Conservation (phyloP, 1,140 invertebrate species). For the Cotesia typhae region DNA sequence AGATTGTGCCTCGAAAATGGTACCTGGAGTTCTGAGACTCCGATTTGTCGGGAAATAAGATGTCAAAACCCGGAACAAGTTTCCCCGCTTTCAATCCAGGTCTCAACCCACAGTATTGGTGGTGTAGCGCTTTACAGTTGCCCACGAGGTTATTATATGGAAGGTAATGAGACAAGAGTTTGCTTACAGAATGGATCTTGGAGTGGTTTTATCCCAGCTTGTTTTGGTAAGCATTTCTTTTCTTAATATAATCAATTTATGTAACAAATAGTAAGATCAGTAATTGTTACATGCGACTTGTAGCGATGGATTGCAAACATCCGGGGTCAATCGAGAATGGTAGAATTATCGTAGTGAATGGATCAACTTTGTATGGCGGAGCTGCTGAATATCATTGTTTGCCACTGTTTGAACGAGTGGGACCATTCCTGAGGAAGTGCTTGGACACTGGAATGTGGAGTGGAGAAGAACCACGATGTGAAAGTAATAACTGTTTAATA, state of each 20-base stretch:
- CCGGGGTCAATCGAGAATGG: slow-evolving; percentile 84
- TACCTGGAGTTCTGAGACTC: slow-evolving; percentile 83
- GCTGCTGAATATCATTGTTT: slow-evolving; percentile 89
- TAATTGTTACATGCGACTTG: slow-evolving; percentile 35
- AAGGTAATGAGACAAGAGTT: slow-evolving; percentile 81
- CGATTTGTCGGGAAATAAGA: slow-evolving; percentile 82
- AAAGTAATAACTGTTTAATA: slow-evolving; percentile 64
- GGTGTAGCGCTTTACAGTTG: slow-evolving; percentile 83
- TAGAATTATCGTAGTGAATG: slow-evolving; percentile 84
- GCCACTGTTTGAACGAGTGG: slow-evolving; percentile 82
- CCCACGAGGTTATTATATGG: slow-evolving; percentile 79
- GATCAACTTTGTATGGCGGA: slow-evolving; percentile 81
- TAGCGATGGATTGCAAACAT: slow-evolving; percentile 84
- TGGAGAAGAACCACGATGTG: slow-evolving; percentile 81
- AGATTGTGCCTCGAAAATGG: slow-evolving; percentile 87
- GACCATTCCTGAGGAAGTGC: slow-evolving; percentile 84
- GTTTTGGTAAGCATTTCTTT: slow-evolving; percentile 74
- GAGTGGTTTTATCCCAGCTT: slow-evolving; percentile 80
- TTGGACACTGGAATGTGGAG: slow-evolving; percentile 85
- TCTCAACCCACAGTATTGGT: slow-evolving; percentile 76
- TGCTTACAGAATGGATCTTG: slow-evolving; percentile 83
- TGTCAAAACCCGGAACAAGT: slow-evolving; percentile 75
- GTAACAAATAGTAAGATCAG: neutral
- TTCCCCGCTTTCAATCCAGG: slow-evolving; percentile 69
- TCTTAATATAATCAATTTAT: slow-evolving; percentile 14